Percentiles rank a stretch among this genome's conserved stretches.
These are phyloP conservation scores for Cinclus mexicanus DNA, from an alignment of 2,113 vertebrate species.

Conservation along the genomic window DNA sequence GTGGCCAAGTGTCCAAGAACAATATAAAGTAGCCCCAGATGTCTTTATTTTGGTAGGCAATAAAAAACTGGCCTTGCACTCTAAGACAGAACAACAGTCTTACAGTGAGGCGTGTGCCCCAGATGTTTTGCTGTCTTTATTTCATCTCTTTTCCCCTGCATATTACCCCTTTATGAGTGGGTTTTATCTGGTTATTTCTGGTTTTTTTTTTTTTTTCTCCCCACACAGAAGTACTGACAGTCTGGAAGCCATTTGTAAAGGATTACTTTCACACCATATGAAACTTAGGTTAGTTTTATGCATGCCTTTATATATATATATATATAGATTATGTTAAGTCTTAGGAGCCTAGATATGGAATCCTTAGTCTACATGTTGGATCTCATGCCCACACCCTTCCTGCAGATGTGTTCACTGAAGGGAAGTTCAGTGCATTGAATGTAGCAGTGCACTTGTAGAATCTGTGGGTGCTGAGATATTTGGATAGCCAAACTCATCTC, in stretches of 20 bases:
- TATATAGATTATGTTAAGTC: background rate
- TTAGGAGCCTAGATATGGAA: background rate
- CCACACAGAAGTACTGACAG: background rate
- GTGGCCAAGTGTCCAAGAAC: background rate
- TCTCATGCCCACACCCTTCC: background rate
- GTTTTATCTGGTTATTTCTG: background rate
- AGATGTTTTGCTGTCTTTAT: background rate
- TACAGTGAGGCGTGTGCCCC: background rate
- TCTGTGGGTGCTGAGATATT: background rate
- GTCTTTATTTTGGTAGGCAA: background rate
- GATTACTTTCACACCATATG: background rate
- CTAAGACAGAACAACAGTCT: background rate
- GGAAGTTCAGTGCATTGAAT: background rate
- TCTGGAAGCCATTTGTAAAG: background rate
- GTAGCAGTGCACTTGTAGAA: background rate
- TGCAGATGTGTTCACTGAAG: background rate
- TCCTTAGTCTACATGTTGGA: background rate
- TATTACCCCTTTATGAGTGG: background rate
- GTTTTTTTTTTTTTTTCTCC: background rate
- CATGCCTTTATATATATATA: background rate
- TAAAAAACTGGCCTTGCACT: background rate
- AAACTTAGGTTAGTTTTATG: background rate
- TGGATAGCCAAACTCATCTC: background rate
- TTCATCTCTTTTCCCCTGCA: background rate
- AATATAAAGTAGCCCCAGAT: background rate